Evolutionary conservation across 2,797 vertebrate species (phyloP), one percentile per base, ranked within the genome.

Genomic region (Cyclopterus lumpus): DNA sequence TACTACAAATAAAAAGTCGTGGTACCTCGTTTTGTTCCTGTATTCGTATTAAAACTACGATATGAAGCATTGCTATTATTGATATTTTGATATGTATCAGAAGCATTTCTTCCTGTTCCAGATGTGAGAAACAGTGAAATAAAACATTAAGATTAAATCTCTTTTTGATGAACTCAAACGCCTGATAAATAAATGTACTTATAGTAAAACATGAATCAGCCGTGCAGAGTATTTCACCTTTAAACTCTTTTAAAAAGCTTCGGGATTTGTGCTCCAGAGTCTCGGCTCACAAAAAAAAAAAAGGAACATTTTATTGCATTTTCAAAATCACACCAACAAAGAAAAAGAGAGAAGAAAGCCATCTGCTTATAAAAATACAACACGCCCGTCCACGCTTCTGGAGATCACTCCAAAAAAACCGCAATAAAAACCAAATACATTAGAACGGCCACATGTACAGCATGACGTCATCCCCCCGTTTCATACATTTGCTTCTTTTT

Each of bases 311-410:
- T 87, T 89, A 90, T 89, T 90, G 44, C 44, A 77, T 83, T 77
- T 82, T 42, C 67, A 61, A 72, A 72, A 65, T 87, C 80, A 86
- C 79, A 86, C 73, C 73, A 83, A 77, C 67, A 81, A 82, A 32
- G 73, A 42, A 49, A 24, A 2, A 51, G 53, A 75, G 42, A 28
- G 26, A 28, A 71, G 18, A 64, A 81, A 84, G 54, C 67, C 26
- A 72, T 65, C 30, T 7, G 77, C 44, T 85, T 90, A 86, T 73
- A 92, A 92, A 91, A 92, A 90, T 88, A 90, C 79, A 89, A 86
- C 88, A 85, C 65, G 83, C 30, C 8, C 1, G 22, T 67, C 69
- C 74, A 60, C 65, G 71, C 44, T 5, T 81, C 11, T 44, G 62
- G 49, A 82, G 75, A 70, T 67, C 55, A 69, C 57, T 83, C 67